A percentile compares a stretch with the other conserved stretches of the same genome.
Evolutionary conservation across 2,888 invertebrate genomes (phyloP).

Genomic region (Philereme vetulata): DNA sequence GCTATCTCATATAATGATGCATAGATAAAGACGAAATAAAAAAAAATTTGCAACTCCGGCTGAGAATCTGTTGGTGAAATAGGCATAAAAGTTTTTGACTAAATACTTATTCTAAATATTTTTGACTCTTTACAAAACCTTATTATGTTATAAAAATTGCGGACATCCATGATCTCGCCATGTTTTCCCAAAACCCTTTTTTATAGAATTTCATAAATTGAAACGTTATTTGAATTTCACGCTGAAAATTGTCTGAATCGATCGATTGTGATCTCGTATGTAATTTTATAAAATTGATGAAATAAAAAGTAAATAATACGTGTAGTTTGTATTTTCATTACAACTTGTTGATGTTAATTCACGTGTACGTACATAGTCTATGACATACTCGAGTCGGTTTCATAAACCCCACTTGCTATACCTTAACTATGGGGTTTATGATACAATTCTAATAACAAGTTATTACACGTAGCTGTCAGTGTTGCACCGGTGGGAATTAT

Average conservation of each 20-base stretch:
- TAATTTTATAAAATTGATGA: slow-evolving; percentile 36
- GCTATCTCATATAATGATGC: too few relatives aligned
- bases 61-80: too few relatives aligned
- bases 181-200: slow-evolving; percentile 17
- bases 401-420: too few relatives aligned
- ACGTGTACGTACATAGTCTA: too few relatives aligned
- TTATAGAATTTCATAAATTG: slow-evolving; percentile 10
- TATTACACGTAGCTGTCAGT: too few relatives aligned
- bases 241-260: slow-evolving; percentile 17
- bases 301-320: slow-evolving; percentile 25
- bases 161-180: slow-evolving; percentile 1
- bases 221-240: neutral
- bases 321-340: slow-evolving; percentile 18
- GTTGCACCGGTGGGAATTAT: too few relatives aligned
- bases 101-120: slow-evolving; percentile 10
- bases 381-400: too few relatives aligned
- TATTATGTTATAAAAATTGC: slow-evolving; percentile 8
- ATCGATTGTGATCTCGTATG: slow-evolving; percentile 32
- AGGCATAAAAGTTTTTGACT: slow-evolving; percentile 1
- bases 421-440: too few relatives aligned
- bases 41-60: too few relatives aligned
- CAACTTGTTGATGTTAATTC: neutral
- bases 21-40: too few relatives aligned
- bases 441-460: too few relatives aligned
- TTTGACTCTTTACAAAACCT: slow-evolving; percentile 26